A percentile compares a stretch with the other conserved stretches of the same genome.
phyloP scores from a whole-genome alignment of 2,888 invertebrate species.

The Hydriomena furcata region DNA sequence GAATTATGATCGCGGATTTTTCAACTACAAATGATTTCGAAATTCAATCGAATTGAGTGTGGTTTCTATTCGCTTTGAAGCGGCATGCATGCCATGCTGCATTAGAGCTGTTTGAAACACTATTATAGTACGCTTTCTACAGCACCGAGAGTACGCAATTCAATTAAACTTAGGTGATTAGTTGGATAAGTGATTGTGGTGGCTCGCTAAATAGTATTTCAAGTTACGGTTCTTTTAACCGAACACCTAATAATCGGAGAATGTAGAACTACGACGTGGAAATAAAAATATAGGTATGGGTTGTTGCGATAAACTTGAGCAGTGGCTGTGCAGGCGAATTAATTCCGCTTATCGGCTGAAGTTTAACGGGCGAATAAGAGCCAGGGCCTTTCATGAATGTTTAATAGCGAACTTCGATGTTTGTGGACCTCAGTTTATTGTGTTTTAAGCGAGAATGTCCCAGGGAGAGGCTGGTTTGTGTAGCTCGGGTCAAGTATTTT shows the following conservation, averaged over 20 bases:
- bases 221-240: too few species aligned
- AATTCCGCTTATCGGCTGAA: constrained; percentile 39
- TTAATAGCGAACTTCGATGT: constrained; percentile 35
- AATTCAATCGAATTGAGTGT: constrained; percentile 13
- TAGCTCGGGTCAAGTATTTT: constrained; percentile 16
- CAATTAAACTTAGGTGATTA: neutral
- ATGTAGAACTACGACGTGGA: constrained; percentile 12
- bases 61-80: constrained; percentile 5
- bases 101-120: too few species aligned
- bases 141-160: too few species aligned
- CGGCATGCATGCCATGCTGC: too few species aligned
- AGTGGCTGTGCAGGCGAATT: constrained; percentile 22
- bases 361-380: constrained; percentile 38
- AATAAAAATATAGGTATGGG: constrained; percentile 20
- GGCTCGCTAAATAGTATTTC: too few species aligned
- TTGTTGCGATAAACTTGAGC: constrained; percentile 13
- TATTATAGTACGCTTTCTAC: too few species aligned
- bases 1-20: constrained; percentile 22
- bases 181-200: too few species aligned
- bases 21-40: constrained; percentile 19
- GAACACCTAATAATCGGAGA: neutral
- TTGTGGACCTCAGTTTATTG: constrained; percentile 30
- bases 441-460: constrained; percentile 22
- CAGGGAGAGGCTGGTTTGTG: neutral
- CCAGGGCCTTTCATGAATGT: constrained; percentile 37